A percentile compares a stretch with the other conserved stretches of the same genome.
Evolutionary conservation across 2,888 invertebrate genomes (phyloP).

Genomic region (Cheilosia scutellata): DNA sequence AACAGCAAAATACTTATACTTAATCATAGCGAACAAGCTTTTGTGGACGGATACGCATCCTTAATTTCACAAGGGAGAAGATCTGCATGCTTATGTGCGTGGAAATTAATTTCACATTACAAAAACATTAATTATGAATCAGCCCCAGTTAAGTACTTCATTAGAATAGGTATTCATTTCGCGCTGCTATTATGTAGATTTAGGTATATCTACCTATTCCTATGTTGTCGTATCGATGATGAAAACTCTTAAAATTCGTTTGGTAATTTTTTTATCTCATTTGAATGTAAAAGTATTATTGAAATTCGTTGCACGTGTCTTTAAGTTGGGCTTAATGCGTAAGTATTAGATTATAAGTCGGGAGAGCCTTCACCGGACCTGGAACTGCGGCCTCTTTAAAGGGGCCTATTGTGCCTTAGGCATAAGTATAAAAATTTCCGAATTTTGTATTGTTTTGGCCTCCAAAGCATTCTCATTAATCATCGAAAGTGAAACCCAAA

Average conservation of each 20-base stretch:
- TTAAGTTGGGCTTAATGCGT: too few species aligned
- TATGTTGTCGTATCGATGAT: slow-evolving; percentile 7
- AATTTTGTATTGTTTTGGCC: too few species aligned
- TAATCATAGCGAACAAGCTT: slow-evolving; percentile 49
- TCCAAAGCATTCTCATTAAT: too few species aligned
- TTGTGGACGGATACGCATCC: slow-evolving; percentile 17
- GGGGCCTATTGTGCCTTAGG: too few species aligned
- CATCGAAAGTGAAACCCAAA: too few species aligned
- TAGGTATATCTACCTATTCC: too few species aligned
- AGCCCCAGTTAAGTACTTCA: slow-evolving; percentile 49
- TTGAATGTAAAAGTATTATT: too few species aligned
- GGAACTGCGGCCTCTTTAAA: too few species aligned
- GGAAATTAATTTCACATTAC: slow-evolving; percentile 56
- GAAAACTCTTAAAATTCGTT: neutral
- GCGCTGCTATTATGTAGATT: neutral
- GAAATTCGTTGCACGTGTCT: too few species aligned
- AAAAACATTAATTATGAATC: slow-evolving; percentile 62
- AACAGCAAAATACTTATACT: slow-evolving; percentile 37
- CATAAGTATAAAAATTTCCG: too few species aligned
- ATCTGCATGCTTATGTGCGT: slow-evolving; percentile 8
- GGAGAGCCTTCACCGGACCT: too few species aligned
- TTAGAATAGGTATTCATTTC: slow-evolving; percentile 22
- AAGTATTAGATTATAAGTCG: too few species aligned
- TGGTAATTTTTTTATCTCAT: neutral
- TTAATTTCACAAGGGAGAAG: slow-evolving; percentile 27